Evolutionary conservation across 2,888 invertebrate genomes (phyloP).

Genomic region (Rhopalosiphum nymphaeae): DNA sequence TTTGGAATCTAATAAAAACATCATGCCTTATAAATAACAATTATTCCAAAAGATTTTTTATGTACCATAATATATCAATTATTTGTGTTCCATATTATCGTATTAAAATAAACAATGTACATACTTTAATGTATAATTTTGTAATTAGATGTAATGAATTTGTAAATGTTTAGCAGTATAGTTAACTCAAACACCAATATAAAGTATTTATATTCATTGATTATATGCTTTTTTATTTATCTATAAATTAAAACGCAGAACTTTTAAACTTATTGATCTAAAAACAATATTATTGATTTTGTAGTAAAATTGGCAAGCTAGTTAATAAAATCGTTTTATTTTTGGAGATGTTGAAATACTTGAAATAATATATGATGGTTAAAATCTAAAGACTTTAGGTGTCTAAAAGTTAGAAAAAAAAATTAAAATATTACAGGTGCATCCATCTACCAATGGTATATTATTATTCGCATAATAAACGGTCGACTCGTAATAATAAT

Average conservation of each 20-base stretch:
- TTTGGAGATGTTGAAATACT: neutral
- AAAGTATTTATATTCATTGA: neutral
- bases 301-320: neutral
- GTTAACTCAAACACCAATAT: neutral
- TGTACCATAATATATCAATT: neutral
- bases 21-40: neutral
- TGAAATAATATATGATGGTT: neutral
- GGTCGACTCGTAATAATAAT: conserved; percentile 26
- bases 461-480: conserved; percentile 21
- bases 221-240: neutral
- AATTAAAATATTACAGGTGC: neutral
- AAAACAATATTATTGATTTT: neutral
- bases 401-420: neutral
- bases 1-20: neutral
- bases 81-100: neutral
- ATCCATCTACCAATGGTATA: neutral
- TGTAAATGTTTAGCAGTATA: neutral
- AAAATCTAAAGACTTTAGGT: neutral
- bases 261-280: neutral
- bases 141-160: neutral
- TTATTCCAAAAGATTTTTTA: neutral
- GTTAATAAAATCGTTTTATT: neutral
- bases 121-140: neutral
- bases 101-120: neutral
- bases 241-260: neutral